Base-by-base conservation (phyloP, 2,888 invertebrate genomes). In the Gandaritis pyraliata region DNA sequence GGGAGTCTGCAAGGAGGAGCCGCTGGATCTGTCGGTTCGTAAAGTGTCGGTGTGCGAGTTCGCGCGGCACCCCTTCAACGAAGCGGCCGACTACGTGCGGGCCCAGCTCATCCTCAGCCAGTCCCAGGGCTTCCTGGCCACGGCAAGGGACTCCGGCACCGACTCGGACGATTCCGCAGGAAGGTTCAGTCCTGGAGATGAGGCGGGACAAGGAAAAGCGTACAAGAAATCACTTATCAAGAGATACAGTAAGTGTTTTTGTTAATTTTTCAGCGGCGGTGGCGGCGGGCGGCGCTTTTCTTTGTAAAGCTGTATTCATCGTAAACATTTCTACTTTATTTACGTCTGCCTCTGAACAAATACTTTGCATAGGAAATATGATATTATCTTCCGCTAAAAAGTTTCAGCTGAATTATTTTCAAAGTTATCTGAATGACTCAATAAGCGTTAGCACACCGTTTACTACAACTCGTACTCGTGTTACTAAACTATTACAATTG, bases 191-290 rank as follows among this genome's bases (percentile, higher is more conserved):
- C 94, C 95, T 81, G 90, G 94, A 80, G 93, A 94, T 53, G 93
- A 91, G 46, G 82, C 86, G 71, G 80, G 83, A 74, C 82, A 84
- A 66, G 93, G 93, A 68, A 93, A 93, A 75, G 96, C 97, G 51
- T 97, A 97, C 94, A 98, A 98, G 94, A 98, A 98, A 89, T 97
- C 95, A 80, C 95, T 98, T 79, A 97, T 98, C 95, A 96, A 96
- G 93, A 94, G 98, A 94, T 98, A 97, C 93, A 95, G 98, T 98
- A 95, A 98, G 98, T 96, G 23, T 23, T 54, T 55, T 55, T 5
- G 33, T 48, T n/a, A 30, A 15, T 48, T 48, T 48, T 47, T 47
- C 47, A 30, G 41, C 43, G 16, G 41, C n/a, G n/a, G n/a, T 13
- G 15, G 47, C 48, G 18, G 23, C 23, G n/a, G 6, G 23, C n/a